Evolutionary conservation across 2,113 vertebrate species (phyloP), one percentile per base, ranked within the genome.

Genomic region (Fregetta grallaria): DNA sequence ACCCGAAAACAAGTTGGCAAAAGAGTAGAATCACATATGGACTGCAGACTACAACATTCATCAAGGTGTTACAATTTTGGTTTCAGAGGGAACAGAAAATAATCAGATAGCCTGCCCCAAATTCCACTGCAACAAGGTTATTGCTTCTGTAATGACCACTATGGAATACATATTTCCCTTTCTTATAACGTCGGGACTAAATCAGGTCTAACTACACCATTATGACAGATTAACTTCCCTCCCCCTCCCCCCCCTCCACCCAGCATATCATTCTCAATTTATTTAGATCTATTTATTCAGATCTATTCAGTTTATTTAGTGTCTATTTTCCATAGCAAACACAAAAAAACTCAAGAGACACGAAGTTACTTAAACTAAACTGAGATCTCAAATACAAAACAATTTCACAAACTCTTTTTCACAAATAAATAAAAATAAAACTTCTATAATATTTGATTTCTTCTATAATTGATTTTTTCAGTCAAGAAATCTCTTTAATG

Each of bases 221-320:
- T 38, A 19, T 1, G 16, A 36, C 82, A 92, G 45, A 67, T 82
- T 86, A 59, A 53, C 9, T 45, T 34, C 6, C 32, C 45, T n/a
- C n/a, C n/a, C n/a, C n/a, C n/a, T n/a, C n/a, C 13, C 8, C 23
- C 5, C 8, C 7, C 16, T 7, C 17, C 4, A 0, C 12, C 15
- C 59, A 73, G 34, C 30, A 85, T 30, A 52, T 62, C 36, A 20
- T 38, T 47, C 42, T 40, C 3, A 0, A n/a, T 34, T 81, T 81
- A 67, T 85, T 90, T 59, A 85, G 11, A n/a, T 82, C 13, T 56
- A 23, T 25, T 38, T 38, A 38, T 38, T 38, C 38, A 38, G 38
- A 38, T 38, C 38, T 38, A 38, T 38, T 38, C 38, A 38, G 38
- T 38, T 38, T 38, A 38, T 38, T 47, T 52, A 50, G 36, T 0